Evolutionary conservation across 2,797 vertebrate species (phyloP).

Genomic region (Anolis apletophallus): DNA sequence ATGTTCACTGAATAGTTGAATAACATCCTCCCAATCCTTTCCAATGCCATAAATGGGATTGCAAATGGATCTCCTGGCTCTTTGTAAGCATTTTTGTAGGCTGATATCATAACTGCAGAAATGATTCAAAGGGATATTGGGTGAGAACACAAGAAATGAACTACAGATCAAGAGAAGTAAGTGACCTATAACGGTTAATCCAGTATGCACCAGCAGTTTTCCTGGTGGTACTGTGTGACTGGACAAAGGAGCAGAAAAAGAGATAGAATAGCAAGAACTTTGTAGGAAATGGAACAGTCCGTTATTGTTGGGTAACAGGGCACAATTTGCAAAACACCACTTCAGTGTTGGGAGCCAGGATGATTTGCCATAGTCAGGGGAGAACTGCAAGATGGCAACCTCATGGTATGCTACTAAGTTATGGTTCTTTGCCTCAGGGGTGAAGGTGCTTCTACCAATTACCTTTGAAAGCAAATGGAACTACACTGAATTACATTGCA

Average conservation of each 20-base stretch:
- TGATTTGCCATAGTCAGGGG: background rate
- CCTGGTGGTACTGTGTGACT: conserved; percentile 29
- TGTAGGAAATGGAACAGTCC: conserved; percentile 45
- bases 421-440: background rate
- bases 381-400: background rate
- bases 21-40: conserved; percentile 17
- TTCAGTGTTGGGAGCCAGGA: background rate
- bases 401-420: background rate
- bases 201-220: conserved; percentile 19
- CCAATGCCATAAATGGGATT: conserved; percentile 25
- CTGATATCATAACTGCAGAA: conserved; percentile 69
- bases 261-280: conserved; percentile 44
- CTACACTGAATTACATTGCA: background rate
- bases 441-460: background rate
- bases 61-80: background rate
- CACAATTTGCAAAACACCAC: conserved; percentile 21
- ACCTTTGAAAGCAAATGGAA: background rate
- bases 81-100: conserved; percentile 64
- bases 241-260: conserved; percentile 8
- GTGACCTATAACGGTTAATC: conserved; percentile 57
- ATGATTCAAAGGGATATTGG: conserved; percentile 48
- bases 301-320: background rate
- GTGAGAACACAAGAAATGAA: conserved; percentile 51
- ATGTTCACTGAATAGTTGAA: conserved; percentile 49
- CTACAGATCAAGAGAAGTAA: conserved; percentile 52